Conservation (phyloP, 2,888 invertebrate genomes). For the Deilephila elpenor region DNA sequence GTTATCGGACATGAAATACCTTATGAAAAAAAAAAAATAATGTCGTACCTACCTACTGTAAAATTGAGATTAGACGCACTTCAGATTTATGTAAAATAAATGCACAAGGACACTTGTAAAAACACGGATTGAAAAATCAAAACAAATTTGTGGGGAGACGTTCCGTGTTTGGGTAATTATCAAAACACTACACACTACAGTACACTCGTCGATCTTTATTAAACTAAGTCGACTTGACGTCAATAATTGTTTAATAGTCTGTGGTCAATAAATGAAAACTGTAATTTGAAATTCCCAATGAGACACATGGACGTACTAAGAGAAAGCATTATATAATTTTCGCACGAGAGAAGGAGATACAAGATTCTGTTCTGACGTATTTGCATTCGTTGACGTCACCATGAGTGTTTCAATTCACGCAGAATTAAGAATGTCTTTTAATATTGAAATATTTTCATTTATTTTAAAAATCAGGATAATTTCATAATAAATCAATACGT, state of each 20-base stretch:
- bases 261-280: not conserved
- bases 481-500: not conserved
- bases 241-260: too few species aligned
- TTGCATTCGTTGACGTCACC: not conserved
- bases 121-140: too few species aligned
- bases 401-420: not conserved
- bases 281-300: not conserved
- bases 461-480: not conserved
- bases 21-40: too few species aligned
- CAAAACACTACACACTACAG: not conserved
- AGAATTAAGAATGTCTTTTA: not conserved
- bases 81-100: too few species aligned
- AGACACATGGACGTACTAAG: not conserved
- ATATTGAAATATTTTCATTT: not conserved
- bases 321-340: not conserved
- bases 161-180: too few species aligned
- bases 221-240: not conserved
- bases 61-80: too few species aligned
- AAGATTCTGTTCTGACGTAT: not conserved
- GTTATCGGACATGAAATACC: too few species aligned
- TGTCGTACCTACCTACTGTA: too few species aligned
- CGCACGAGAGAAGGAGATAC: not conserved
- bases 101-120: too few species aligned
- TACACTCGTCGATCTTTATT: not conserved
- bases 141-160: too few species aligned